Conservation (phyloP, 2,888 invertebrate species). For the Noctua fimbriata region DNA sequence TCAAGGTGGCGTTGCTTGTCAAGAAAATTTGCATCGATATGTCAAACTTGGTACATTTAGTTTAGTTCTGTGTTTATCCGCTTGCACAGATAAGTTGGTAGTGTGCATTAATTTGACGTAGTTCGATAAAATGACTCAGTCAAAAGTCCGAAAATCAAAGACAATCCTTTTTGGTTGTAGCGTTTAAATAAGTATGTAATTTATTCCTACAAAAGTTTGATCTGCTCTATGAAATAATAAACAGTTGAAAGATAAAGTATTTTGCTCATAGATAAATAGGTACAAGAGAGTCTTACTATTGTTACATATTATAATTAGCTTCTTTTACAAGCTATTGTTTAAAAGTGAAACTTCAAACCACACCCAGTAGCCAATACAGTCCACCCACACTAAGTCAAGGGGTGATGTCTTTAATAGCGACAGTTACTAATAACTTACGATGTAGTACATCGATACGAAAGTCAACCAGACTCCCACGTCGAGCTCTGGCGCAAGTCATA, state of each 20-base stretch:
- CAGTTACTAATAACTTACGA: slow-evolving; percentile 73
- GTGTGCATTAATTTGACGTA: not conserved
- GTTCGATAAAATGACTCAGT: not conserved
- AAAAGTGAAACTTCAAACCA: slow-evolving; percentile 22
- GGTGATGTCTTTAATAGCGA: slow-evolving; percentile 71
- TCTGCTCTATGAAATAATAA: not conserved
- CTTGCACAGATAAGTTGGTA: too few relatives aligned
- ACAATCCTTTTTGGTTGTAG: not conserved
- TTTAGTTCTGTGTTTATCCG: too few relatives aligned
- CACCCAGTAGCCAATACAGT: slow-evolving; percentile 52
- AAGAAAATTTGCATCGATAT: too few relatives aligned
- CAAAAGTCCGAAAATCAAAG: not conserved
- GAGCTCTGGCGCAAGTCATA: slow-evolving; percentile 66
- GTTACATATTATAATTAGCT: slow-evolving; percentile 4
- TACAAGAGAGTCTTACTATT: not conserved
- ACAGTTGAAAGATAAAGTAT: not conserved
- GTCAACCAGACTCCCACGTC: slow-evolving; percentile 74
- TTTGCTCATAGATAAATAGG: too few relatives aligned
- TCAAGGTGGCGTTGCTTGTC: too few relatives aligned
- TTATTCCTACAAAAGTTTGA: not conserved
- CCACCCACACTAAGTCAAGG: slow-evolving; percentile 48
- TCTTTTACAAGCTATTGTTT: slow-evolving; percentile 24
- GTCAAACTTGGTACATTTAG: too few relatives aligned
- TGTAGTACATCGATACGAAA: slow-evolving; percentile 58
- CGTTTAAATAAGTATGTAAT: not conserved